A percentile compares a stretch with the other conserved stretches of the same genome.
Conservation (phyloP, 1,140 invertebrate species). For the Drosophila truncata region DNA sequence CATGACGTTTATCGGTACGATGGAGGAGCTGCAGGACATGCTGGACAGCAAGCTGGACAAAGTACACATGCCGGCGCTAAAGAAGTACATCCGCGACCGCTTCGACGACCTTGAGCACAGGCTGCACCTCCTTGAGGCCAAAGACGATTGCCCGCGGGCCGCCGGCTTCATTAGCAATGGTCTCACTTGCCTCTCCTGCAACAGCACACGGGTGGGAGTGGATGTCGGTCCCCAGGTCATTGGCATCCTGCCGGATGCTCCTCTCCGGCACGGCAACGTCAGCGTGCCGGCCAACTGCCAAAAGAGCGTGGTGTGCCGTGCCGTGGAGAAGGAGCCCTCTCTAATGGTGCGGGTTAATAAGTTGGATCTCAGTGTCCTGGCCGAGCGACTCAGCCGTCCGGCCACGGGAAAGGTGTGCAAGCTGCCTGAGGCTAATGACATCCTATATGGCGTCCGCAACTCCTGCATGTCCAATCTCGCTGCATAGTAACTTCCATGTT, state of each 20-base stretch:
- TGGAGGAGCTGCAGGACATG: conserved; percentile 84
- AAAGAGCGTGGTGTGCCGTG: conserved; percentile 45
- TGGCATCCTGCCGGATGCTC: conserved; percentile 53
- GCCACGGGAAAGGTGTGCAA: conserved; percentile 61
- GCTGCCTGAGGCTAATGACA: conserved; percentile 69
- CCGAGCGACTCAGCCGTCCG: conserved; percentile 58
- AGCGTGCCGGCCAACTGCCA: conserved; percentile 19
- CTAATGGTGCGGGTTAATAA: conserved; percentile 69
- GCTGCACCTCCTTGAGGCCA: conserved; percentile 54
- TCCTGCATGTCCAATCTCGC: conserved; percentile 33
- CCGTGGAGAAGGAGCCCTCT: conserved; percentile 64
- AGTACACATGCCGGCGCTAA: conserved; percentile 75
- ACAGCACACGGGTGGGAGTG: conserved; percentile 53
- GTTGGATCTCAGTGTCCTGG: conserved; percentile 54
- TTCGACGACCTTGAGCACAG: conserved; percentile 63
- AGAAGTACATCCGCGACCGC: conserved; percentile 77
- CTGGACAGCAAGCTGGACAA: conserved; percentile 81
- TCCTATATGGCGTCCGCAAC: conserved; percentile 66
- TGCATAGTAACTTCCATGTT: neutral
- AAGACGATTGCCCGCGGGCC: conserved; percentile 64
- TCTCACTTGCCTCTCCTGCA: conserved; percentile 62
- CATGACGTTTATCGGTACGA: conserved; percentile 67
- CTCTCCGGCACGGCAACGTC: neutral
- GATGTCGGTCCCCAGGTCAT: conserved; percentile 55
- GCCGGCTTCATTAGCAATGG: conserved; percentile 65